Conservation (phyloP, 2,888 invertebrate species). For the Nomada lathburiana region DNA sequence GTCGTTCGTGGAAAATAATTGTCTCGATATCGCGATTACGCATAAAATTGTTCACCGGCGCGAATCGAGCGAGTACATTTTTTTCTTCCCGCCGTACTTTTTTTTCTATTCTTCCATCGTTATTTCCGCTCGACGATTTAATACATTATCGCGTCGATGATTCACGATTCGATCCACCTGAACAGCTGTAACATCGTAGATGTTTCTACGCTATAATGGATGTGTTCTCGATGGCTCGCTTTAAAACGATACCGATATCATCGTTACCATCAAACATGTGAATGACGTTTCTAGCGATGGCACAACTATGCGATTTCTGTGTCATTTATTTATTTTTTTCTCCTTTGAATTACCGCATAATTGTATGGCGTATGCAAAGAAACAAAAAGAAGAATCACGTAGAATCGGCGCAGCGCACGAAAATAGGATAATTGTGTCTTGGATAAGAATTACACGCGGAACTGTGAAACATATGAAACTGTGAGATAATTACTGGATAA, state of each 20-base stretch:
- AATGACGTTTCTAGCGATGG: not conserved
- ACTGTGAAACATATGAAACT: no score
- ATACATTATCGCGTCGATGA: not conserved
- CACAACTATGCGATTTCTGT: not conserved
- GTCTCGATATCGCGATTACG: not conserved
- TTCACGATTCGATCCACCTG: conserved; percentile 24
- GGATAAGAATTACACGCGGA: no score
- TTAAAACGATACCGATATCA: not conserved
- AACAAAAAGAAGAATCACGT: not conserved
- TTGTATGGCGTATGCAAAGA: no score
- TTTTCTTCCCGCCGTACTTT: not conserved
- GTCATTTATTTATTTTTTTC: not conserved
- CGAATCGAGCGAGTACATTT: no score
- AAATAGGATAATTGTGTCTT: no score
- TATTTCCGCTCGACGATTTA: not conserved
- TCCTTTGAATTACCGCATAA: not conserved
- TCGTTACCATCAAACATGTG: not conserved
- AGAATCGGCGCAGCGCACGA: no score
- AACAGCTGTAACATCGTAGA: not conserved
- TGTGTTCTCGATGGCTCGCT: not conserved
- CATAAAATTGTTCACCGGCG: not conserved
- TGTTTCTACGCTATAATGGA: not conserved
- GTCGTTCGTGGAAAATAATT: not conserved
- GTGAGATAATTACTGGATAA: no score
- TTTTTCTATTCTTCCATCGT: not conserved